Evolutionary conservation across 2,797 vertebrate species (phyloP).

Genomic region (Chloroceryle amazona): DNA sequence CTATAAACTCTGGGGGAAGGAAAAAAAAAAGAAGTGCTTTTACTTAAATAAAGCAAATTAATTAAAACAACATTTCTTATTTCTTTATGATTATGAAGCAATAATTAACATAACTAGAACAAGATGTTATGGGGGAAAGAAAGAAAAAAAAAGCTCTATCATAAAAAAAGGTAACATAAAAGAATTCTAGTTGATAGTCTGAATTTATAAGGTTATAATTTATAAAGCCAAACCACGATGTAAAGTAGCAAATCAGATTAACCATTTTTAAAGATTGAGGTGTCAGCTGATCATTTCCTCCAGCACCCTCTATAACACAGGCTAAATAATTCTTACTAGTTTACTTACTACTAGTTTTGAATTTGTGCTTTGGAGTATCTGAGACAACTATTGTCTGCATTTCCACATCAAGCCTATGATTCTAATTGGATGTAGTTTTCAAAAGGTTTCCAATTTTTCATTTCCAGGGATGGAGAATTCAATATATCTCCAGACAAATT

Average conservation of each 20-base stretch:
- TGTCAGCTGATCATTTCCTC: background rate
- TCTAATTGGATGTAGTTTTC: background rate
- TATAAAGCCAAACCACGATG: background rate
- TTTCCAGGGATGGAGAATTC: background rate
- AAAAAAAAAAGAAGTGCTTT: background rate
- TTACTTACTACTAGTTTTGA: background rate
- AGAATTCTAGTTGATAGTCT: background rate
- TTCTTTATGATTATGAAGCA: background rate
- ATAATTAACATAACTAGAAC: background rate
- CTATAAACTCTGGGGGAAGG: background rate
- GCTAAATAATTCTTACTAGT: background rate
- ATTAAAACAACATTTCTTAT: background rate
- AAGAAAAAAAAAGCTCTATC: background rate
- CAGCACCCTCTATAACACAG: background rate
- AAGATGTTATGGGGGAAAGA: rapidly evolving
- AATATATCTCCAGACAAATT: background rate
- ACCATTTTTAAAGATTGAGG: background rate
- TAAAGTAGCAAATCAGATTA: background rate
- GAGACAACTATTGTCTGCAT: background rate
- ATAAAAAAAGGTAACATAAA: background rate
- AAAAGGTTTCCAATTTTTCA: background rate
- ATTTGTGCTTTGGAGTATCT: background rate
- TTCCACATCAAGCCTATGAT: background rate
- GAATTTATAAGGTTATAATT: background rate
- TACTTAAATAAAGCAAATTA: background rate